Percentiles rank a stretch among this genome's conserved stretches.
Evolutionary conservation across 2,888 invertebrate genomes (phyloP).

Genomic region (Lepidochitona cinerea): DNA sequence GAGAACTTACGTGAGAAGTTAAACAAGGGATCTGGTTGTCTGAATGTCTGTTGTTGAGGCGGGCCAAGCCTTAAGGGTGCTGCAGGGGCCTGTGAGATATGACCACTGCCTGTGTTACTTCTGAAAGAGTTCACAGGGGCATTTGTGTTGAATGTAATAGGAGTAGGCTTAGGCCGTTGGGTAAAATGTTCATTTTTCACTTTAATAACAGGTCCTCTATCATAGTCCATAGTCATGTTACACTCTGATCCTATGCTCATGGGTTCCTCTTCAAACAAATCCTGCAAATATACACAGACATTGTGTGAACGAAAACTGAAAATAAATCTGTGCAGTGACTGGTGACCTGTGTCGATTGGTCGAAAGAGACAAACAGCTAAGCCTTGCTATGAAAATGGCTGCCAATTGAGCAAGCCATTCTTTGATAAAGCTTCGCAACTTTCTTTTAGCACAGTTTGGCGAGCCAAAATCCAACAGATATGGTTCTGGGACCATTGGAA

Average conservation of each 20-base stretch:
- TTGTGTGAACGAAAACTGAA: too few relatives aligned
- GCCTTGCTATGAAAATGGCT: too few relatives aligned
- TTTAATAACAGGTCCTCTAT: constrained; percentile 12
- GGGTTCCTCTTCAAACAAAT: constrained; percentile 2
- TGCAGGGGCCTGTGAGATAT: not conserved
- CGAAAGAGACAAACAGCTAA: too few relatives aligned
- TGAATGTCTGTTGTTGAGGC: not conserved
- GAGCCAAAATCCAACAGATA: too few relatives aligned
- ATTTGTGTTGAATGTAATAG: not conserved
- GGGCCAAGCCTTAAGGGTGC: not conserved
- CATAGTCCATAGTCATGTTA: not conserved
- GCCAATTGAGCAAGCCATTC: too few relatives aligned
- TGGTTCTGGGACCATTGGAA: too few relatives aligned
- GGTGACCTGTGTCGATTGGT: too few relatives aligned
- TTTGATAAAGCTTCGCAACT: too few relatives aligned
- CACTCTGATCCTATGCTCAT: not conserved
- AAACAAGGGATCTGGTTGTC: not conserved
- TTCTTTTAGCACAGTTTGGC: too few relatives aligned
- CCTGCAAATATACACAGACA: not conserved
- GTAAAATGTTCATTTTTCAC: constrained; percentile 17
- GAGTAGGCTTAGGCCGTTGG: not conserved
- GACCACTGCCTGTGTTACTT: not conserved
- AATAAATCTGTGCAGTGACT: too few relatives aligned
- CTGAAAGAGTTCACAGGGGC: not conserved
- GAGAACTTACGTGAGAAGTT: too few relatives aligned